Evolutionary conservation across 2,797 vertebrate species (phyloP).

Genomic region (Siniperca undulata): DNA sequence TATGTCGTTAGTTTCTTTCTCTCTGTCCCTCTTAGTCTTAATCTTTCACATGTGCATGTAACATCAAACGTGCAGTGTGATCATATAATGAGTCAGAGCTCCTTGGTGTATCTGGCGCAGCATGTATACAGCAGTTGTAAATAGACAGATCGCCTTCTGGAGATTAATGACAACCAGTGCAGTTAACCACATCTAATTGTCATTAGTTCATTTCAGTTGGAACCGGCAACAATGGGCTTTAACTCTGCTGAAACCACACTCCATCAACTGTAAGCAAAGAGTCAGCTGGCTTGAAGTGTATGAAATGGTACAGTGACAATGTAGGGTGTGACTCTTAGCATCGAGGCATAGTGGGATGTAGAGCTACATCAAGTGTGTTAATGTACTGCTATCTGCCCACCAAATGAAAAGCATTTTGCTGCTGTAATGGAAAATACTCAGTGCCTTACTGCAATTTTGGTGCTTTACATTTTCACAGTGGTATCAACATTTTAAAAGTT

Average conservation of each 20-base stretch:
- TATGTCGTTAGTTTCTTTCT: background rate
- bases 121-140: constrained; percentile 50
- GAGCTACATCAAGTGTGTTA: constrained; percentile 27
- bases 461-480: constrained; percentile 16
- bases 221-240: constrained; percentile 55
- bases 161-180: constrained; percentile 72
- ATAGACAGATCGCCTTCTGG: constrained; percentile 61
- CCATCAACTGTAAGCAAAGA: constrained; percentile 39
- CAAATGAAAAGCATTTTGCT: constrained; percentile 10
- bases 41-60: constrained; percentile 6
- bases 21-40: background rate
- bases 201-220: constrained; percentile 72
- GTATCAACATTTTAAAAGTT: constrained; percentile 1
- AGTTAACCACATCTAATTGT: constrained; percentile 70
- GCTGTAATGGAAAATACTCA: constrained; percentile 12
- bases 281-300: constrained; percentile 36
- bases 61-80: constrained; percentile 31
- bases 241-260: constrained; percentile 38
- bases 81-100: constrained; percentile 44
- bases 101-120: constrained; percentile 34
- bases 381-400: constrained; percentile 13
- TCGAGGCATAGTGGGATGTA: background rate
- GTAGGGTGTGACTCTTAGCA: constrained; percentile 45
- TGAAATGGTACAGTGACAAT: constrained; percentile 41
- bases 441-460: background rate